phyloP scores from a whole-genome alignment of 2,888 invertebrate species.

The Andricus curvator region DNA sequence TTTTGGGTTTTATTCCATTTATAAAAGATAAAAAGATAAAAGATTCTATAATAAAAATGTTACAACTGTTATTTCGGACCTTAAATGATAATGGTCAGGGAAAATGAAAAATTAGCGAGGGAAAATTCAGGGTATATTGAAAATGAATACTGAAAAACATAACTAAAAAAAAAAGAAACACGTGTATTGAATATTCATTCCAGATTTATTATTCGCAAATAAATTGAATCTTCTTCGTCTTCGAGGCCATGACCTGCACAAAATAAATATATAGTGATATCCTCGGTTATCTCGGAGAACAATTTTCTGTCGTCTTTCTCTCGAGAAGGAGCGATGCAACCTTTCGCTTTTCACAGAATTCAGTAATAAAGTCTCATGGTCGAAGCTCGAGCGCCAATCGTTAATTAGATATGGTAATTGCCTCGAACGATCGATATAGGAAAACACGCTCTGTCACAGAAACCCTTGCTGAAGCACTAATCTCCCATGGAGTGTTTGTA shows the following conservation, averaged over 20 bases:
- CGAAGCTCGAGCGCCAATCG: conserved; percentile 17
- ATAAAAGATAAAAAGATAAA: too few species aligned
- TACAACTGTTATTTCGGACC: too few species aligned
- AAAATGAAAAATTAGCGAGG: too few species aligned
- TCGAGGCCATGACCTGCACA: neutral
- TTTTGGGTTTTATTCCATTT: too few species aligned
- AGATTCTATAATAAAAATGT: too few species aligned
- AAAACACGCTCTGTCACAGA: conserved; percentile 9
- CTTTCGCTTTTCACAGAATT: neutral
- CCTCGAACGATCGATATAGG: conserved; percentile 27
- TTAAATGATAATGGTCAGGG: too few species aligned
- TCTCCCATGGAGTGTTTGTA: conserved; percentile 13
- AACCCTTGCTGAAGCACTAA: conserved; percentile 15
- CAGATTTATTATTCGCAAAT: neutral
- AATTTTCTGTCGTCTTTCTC: neutral
- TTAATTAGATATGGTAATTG: conserved; percentile 39
- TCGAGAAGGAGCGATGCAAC: neutral
- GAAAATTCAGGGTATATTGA: too few species aligned
- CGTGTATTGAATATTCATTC: too few species aligned
- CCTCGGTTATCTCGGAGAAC: neutral
- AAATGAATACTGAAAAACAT: neutral
- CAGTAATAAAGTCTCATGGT: neutral
- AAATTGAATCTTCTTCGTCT: neutral
- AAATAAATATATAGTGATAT: neutral
- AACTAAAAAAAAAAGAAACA: neutral